Conservation (phyloP, 2,797 vertebrate species). For the Clarias pachynema region DNA sequence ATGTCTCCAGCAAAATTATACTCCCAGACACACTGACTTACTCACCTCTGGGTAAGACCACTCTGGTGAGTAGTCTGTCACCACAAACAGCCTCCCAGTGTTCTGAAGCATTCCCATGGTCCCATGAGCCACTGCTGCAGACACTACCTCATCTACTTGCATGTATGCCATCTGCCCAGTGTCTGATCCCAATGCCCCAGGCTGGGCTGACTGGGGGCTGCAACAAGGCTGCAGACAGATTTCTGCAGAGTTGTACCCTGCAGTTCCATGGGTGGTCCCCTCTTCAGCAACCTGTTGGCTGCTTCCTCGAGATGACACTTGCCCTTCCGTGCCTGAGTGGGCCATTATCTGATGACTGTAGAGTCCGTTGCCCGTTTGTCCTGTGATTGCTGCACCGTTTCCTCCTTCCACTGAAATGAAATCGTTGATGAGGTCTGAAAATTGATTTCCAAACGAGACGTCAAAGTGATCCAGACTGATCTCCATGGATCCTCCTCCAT, state of each 20-base stretch:
- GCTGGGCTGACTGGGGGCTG: conserved; percentile 87
- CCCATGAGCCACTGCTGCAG: conserved; percentile 88
- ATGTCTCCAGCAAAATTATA: neutral
- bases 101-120: conserved; percentile 91
- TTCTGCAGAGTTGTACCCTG: conserved; percentile 87
- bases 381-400: conserved; percentile 62
- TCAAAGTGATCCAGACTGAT: conserved; percentile 98
- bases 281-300: conserved; percentile 89
- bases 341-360: conserved; percentile 87
- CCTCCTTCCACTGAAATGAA: conserved; percentile 97
- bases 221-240: conserved; percentile 96
- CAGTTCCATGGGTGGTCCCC: conserved; percentile 79
- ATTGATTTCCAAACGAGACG: conserved; percentile 98
- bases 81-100: conserved; percentile 92
- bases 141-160: conserved; percentile 96
- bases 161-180: conserved; percentile 91
- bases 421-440: conserved; percentile 98
- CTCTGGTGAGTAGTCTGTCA: conserved; percentile 98
- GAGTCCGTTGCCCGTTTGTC: conserved; percentile 67
- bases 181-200: conserved; percentile 81
- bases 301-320: conserved; percentile 76
- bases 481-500: conserved; percentile 79
- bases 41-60: conserved; percentile 99
- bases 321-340: conserved; percentile 76
- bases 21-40: conserved; percentile 3